Percentiles rank a stretch among this genome's conserved stretches.
Evolutionary conservation across 2,113 vertebrate genomes (phyloP).

Genomic region (Phalacrocorax carbo): DNA sequence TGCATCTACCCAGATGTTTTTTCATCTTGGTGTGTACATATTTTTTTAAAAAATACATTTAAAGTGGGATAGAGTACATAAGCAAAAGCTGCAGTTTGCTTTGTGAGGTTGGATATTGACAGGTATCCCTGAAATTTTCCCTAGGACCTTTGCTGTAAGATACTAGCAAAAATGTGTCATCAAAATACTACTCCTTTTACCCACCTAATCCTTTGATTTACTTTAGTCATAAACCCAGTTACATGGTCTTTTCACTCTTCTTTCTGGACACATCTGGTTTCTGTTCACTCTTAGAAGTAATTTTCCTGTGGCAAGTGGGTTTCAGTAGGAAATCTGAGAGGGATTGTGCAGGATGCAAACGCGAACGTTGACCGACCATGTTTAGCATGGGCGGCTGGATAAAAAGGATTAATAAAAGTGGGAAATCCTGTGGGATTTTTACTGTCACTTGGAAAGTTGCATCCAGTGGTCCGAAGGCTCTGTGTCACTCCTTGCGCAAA

Average conservation of each 20-base stretch:
- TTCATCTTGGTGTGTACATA: background rate
- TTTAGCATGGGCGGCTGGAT: background rate
- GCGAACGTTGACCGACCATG: accelerated
- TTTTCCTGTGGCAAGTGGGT: background rate
- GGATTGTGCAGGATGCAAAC: background rate
- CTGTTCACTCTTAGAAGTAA: background rate
- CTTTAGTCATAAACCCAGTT: background rate
- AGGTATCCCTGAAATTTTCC: background rate
- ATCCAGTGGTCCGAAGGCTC: background rate
- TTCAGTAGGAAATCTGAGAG: background rate
- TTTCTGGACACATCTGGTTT: background rate
- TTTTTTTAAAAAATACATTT: background rate
- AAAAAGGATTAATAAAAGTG: background rate
- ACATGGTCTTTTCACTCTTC: background rate
- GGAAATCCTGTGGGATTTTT: background rate
- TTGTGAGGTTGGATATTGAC: background rate
- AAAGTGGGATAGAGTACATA: background rate
- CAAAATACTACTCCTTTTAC: background rate
- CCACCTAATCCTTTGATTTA: background rate
- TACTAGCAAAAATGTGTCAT: background rate
- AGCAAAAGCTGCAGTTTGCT: background rate
- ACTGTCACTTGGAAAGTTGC: background rate
- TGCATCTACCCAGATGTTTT: background rate
- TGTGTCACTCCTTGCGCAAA: background rate
- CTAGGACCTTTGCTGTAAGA: background rate